A percentile compares a stretch with the other conserved stretches of the same genome.
Evolutionary conservation across 2,888 invertebrate species (phyloP).

Genomic region (Euclidia mi): DNA sequence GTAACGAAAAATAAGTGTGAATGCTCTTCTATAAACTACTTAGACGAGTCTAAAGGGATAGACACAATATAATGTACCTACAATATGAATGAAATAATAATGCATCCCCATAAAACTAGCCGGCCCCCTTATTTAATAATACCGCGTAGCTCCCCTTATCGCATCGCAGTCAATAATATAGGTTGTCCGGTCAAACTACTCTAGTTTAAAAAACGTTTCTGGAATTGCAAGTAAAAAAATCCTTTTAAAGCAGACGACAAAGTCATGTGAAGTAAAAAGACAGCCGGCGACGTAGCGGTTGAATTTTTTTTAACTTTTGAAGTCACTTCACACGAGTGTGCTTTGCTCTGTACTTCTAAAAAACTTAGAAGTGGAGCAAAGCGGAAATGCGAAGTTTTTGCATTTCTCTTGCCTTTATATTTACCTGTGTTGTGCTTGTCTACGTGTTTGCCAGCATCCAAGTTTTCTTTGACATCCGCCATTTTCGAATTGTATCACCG

Average conservation of each 20-base stretch:
- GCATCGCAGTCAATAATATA: not conserved
- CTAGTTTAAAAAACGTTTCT: constrained; percentile 3
- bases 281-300: not conserved
- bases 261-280: constrained; percentile 10
- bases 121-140: constrained; percentile 10
- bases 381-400: constrained; percentile 9
- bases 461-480: constrained; percentile 78
- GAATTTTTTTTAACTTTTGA: constrained; percentile 16
- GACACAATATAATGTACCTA: too few species aligned
- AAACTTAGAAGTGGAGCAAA: constrained; percentile 6
- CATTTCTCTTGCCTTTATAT: constrained; percentile 12
- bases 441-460: constrained; percentile 66
- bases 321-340: constrained; percentile 10
- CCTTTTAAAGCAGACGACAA: not conserved
- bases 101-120: not conserved
- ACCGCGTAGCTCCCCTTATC: constrained; percentile 24
- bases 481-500: constrained; percentile 51
- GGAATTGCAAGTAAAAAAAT: constrained; percentile 12
- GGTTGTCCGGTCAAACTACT: constrained; percentile 20
- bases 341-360: not conserved
- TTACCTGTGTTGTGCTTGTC: constrained; percentile 86
- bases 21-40: too few species aligned
- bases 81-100: not conserved
- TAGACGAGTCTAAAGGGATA: too few species aligned
- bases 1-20: too few species aligned